Evolutionary conservation across 2,797 vertebrate species (phyloP), one percentile per base, ranked within the genome.

Genomic region (Crotalus adamanteus): DNA sequence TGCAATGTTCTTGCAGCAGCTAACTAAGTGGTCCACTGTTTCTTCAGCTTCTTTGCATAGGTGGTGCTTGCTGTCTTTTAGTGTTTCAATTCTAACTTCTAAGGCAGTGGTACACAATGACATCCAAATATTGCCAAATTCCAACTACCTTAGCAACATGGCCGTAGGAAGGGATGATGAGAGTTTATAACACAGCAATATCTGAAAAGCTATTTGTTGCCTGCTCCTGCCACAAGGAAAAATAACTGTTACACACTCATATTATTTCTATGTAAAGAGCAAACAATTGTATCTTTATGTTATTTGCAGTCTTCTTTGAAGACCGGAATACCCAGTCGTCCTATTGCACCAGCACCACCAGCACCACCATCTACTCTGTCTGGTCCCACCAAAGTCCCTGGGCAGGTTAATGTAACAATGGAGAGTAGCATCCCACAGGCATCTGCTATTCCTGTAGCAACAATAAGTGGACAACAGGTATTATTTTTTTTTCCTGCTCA

Each of bases 401-500:
- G 98, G 86, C 99, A 99, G 96, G 99, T 99, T 91, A 99, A 99
- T 0, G 99, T 99, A 88, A 98, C 98, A 92, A 97, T 99, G 97
- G 99, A 99, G 95, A 99, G 98, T 97, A 99, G 95, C 94, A 98
- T 99, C 83, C 97, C 98, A 78, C 97, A 99, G 94, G 98, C 99
- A 93, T 98, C 98, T 22, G 98, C 99, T 90, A 99, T 99, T 96
- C 99, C 99, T 9, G 99, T 99, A 98, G 99, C 99, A 96, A 99
- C 99, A 55, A 99, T 99, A 98, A 99, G 99, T 95, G 98, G 99
- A 95, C 99, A 99, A 94, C 99, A 99, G 98, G 99, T 99, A 8
- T 8, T 78, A 2, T 93, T 53, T 5, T 91, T 91, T 69, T 73
- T 22, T 91, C 94, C 53, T 92, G 93, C 31, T 92, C 93, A 96